These are phyloP conservation scores for Nasonovia ribisnigri DNA, from an alignment of 2,888 invertebrate species.

Conservation along the genomic window DNA sequence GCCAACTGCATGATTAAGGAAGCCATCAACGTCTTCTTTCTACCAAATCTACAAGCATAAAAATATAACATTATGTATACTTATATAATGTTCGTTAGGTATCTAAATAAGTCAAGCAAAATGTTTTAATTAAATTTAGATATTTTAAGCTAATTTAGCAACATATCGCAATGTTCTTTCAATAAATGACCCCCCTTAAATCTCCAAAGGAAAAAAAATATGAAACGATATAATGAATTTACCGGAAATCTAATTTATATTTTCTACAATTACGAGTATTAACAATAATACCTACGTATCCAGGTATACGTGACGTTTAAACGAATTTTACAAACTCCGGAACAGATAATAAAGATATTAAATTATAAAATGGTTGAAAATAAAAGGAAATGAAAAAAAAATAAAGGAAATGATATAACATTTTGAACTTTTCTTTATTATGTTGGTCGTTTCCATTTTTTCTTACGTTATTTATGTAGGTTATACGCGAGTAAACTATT, in stretches of 20 bases:
- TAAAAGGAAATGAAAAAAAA: slow-evolving; percentile 8
- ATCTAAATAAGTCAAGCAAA: neutral
- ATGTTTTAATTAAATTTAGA: neutral
- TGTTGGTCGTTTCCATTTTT: neutral
- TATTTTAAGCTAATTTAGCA: slow-evolving; percentile 4
- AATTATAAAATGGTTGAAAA: neutral
- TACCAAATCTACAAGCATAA: slow-evolving; percentile 74
- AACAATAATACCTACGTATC: slow-evolving; percentile 20
- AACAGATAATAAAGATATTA: slow-evolving; percentile 18
- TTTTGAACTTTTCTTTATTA: slow-evolving; percentile 2
- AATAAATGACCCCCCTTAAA: neutral
- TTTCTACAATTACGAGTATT: slow-evolving; percentile 4
- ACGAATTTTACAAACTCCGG: neutral
- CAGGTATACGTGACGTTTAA: slow-evolving; percentile 19
- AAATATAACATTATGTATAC: neutral
- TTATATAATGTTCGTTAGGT: too few relatives aligned
- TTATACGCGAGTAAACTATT: neutral
- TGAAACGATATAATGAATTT: neutral
- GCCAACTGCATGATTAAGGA: slow-evolving; percentile 79
- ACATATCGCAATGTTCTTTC: neutral
- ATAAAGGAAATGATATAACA: neutral
- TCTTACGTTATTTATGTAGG: neutral
- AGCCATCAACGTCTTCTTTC: slow-evolving; percentile 81
- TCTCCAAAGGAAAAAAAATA: neutral
- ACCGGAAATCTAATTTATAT: slow-evolving; percentile 18